Conservation (phyloP, 2,113 vertebrate genomes). For the Ailuropoda melanoleuca region DNA sequence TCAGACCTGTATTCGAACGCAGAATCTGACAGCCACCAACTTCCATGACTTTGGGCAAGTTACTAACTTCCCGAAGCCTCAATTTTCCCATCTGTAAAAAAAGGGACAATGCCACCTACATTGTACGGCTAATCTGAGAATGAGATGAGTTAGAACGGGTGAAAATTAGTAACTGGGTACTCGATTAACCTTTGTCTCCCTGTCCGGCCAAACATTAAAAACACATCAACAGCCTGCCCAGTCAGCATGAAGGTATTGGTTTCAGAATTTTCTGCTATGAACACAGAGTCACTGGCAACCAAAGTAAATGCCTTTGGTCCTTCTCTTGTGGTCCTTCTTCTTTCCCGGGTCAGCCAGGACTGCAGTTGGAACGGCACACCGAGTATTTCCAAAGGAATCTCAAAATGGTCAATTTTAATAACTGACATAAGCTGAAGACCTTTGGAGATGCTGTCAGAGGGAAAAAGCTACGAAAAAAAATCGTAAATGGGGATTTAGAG, state of each 20-base stretch:
- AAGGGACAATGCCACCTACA: neutral
- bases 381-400: slow-evolving; percentile 2
- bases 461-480: neutral
- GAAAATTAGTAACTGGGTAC: neutral
- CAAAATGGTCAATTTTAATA: slow-evolving; percentile 44
- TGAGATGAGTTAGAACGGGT: neutral
- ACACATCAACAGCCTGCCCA: neutral
- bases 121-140: neutral
- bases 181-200: neutral
- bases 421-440: slow-evolving; percentile 15
- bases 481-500: slow-evolving; percentile 47
- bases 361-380: neutral
- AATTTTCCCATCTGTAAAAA: neutral
- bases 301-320: neutral
- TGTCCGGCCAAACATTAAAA: neutral
- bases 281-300: neutral
- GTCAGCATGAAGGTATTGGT: neutral
- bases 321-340: slow-evolving; percentile 24
- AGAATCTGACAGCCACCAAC: neutral
- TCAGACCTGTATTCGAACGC: neutral
- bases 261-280: slow-evolving; percentile 36
- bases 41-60: neutral
- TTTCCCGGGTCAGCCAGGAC: neutral
- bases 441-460: neutral
- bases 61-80: neutral